A percentile compares a stretch with the other conserved stretches of the same genome.
Evolutionary conservation across 2,113 vertebrate species (phyloP).

Genomic region (Cichladusa arquata): DNA sequence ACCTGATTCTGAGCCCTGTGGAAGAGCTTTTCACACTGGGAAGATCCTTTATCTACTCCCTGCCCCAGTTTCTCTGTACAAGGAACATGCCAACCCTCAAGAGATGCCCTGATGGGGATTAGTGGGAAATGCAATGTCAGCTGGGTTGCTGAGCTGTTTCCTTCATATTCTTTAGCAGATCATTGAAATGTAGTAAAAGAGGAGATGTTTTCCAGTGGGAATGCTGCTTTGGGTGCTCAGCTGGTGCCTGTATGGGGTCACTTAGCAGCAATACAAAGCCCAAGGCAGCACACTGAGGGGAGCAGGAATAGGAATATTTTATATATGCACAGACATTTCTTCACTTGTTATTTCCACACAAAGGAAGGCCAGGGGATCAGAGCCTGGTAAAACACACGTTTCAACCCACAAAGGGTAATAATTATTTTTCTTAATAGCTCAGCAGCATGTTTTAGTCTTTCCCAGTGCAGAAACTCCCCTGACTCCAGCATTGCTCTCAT

Average conservation of each 20-base stretch:
- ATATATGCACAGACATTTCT: neutral
- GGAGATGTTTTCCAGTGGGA: neutral
- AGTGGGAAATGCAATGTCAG: neutral
- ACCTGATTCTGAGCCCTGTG: neutral
- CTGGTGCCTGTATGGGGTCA: fast-evolving
- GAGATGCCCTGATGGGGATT: neutral
- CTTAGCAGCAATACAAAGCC: neutral
- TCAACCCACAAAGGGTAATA: neutral
- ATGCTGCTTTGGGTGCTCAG: neutral
- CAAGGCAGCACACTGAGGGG: neutral
- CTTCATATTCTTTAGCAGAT: neutral
- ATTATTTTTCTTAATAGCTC: neutral
- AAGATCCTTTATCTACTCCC: neutral
- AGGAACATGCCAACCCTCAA: neutral
- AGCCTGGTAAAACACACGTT: neutral
- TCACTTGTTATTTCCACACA: fast-evolving
- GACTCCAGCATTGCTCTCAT: neutral
- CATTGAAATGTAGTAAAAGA: neutral
- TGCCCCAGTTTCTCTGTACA: neutral
- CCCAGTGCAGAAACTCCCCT: neutral
- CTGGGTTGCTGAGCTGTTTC: neutral
- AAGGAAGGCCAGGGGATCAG: neutral
- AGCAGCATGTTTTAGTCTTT: neutral
- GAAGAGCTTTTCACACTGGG: neutral
- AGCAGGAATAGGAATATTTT: neutral